A percentile compares a stretch with the other conserved stretches of the same genome.
Conservation (phyloP, 2,113 vertebrate genomes). For the Mystacornis crossleyi region DNA sequence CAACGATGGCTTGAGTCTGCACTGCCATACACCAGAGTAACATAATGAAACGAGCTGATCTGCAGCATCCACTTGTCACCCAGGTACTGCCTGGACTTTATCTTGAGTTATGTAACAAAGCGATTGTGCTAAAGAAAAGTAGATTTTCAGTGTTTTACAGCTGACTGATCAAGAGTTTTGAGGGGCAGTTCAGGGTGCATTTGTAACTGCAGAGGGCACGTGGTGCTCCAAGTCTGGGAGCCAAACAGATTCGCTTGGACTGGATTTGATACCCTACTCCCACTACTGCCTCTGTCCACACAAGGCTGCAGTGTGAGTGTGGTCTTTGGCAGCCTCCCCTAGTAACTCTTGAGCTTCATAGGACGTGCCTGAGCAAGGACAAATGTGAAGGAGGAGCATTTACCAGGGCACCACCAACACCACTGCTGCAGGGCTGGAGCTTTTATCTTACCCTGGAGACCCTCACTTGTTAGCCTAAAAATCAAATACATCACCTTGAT, state of each 20-base stretch:
- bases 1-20: not conserved
- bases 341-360: not conserved
- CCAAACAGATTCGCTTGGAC: not conserved
- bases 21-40: not conserved
- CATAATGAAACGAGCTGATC: not conserved
- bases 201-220: not conserved
- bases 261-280: not conserved
- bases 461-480: not conserved
- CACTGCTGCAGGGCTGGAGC: not conserved
- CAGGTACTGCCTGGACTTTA: not conserved
- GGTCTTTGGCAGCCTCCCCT: not conserved
- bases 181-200: not conserved
- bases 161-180: not conserved
- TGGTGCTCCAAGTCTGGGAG: fast-evolving
- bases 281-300: not conserved
- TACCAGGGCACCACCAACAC: not conserved
- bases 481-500: not conserved
- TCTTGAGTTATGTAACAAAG: not conserved
- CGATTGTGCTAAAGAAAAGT: not conserved
- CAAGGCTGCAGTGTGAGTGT: not conserved
- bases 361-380: not conserved
- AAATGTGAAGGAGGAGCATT: not conserved
- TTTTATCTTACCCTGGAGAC: not conserved
- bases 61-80: not conserved
- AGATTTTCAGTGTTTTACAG: not conserved